A percentile compares a stretch with the other conserved stretches of the same genome.
Evolutionary conservation across 2,888 invertebrate genomes (phyloP).

Genomic region (Drosophila hamatofila): DNA sequence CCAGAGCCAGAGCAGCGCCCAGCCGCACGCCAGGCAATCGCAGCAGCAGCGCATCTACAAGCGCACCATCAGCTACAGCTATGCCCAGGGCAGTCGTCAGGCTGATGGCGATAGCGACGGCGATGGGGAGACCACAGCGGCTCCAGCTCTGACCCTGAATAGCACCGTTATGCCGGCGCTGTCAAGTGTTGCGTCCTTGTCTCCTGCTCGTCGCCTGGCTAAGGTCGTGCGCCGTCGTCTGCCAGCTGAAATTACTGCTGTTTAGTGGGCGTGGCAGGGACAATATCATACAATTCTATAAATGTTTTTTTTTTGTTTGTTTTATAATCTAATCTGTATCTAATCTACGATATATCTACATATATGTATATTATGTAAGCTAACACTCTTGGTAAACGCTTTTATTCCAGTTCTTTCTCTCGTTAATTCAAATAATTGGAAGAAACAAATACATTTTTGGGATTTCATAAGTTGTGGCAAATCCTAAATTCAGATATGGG

Average conservation of each 20-base stretch:
- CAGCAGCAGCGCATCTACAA: constrained; percentile 75
- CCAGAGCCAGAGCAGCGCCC: constrained; percentile 12
- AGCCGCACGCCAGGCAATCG: constrained; percentile 21
- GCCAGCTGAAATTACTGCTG: neutral
- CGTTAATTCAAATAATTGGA: too few relatives aligned
- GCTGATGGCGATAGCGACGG: neutral
- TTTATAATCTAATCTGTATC: neutral
- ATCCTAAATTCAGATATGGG: too few relatives aligned
- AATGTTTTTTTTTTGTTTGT: neutral
- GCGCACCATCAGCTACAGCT: constrained; percentile 78
- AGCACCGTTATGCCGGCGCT: neutral
- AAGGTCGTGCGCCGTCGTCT: constrained; percentile 25
- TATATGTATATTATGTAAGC: neutral
- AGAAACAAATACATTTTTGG: too few relatives aligned
- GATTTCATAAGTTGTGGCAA: too few relatives aligned
- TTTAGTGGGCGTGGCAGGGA: neutral
- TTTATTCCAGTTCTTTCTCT: neutral
- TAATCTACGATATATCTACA: neutral
- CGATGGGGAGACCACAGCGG: neutral
- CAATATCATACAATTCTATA: too few relatives aligned
- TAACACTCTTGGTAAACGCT: neutral
- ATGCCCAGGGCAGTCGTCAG: constrained; percentile 39
- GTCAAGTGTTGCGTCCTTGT: neutral
- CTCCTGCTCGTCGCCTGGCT: constrained; percentile 1
- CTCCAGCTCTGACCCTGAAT: neutral